phyloP scores from a whole-genome alignment of 2,888 invertebrate species.

The Andrena camellia region DNA sequence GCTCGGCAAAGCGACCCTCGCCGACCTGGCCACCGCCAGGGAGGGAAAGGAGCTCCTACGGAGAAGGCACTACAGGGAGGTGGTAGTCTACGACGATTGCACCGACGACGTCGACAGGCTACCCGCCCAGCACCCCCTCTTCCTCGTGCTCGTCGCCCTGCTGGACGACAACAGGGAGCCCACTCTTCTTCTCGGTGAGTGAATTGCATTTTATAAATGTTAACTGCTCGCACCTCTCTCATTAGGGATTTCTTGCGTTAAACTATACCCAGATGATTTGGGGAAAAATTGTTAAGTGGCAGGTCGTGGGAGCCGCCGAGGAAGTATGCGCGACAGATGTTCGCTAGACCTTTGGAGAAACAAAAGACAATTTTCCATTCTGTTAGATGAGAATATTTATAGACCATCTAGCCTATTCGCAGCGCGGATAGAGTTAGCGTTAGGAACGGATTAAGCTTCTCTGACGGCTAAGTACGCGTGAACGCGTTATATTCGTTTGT shows the following conservation, averaged over 20 bases:
- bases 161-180: constrained; percentile 90
- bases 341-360: too few species aligned
- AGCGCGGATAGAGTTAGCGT: not conserved
- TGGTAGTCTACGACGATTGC: constrained; percentile 90
- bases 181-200: constrained; percentile 89
- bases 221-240: too few species aligned
- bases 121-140: constrained; percentile 87
- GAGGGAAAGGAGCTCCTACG: constrained; percentile 89
- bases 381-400: too few species aligned
- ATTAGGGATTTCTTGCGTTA: too few species aligned
- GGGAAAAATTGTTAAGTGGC: too few species aligned
- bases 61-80: constrained; percentile 87
- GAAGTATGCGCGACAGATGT: too few species aligned
- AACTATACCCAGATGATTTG: too few species aligned
- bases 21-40: constrained; percentile 88
- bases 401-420: too few species aligned
- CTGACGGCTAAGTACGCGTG: constrained; percentile 1
- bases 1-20: constrained; percentile 88
- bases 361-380: too few species aligned
- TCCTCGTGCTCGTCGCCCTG: constrained; percentile 89
- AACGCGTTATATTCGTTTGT: constrained; percentile 41
- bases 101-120: constrained; percentile 88
- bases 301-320: too few species aligned
- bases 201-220: not conserved
- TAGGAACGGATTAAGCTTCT: not conserved